Conservation (phyloP, 1,140 invertebrate genomes). For the Asobara japonica region DNA sequence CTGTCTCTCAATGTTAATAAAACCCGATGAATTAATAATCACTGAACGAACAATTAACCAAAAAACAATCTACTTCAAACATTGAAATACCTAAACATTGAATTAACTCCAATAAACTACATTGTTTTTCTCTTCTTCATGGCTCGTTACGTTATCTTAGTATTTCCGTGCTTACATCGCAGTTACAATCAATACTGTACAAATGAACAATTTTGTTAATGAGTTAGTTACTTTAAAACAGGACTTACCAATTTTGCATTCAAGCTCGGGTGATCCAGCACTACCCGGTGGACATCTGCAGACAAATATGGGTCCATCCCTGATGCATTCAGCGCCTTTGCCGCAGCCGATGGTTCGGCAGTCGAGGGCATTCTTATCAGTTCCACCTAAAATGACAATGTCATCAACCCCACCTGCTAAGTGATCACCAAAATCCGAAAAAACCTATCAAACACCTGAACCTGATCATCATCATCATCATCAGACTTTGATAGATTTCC, state of each 20-base stretch:
- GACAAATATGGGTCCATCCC: slow-evolving; percentile 80
- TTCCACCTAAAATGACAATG: slow-evolving; percentile 68
- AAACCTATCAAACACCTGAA: slow-evolving; percentile 9
- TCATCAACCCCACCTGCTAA: not conserved
- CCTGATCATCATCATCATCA: too few species aligned
- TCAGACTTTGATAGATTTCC: too few species aligned
- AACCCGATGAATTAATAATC: slow-evolving; percentile 55
- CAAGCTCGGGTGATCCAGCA: slow-evolving; percentile 77
- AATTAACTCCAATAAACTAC: not conserved
- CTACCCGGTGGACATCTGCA: slow-evolving; percentile 83
- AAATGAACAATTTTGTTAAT: slow-evolving; percentile 38
- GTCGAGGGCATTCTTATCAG: slow-evolving; percentile 74
- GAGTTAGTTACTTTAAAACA: slow-evolving; percentile 42
- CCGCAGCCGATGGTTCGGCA: slow-evolving; percentile 86
- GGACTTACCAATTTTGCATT: slow-evolving; percentile 80
- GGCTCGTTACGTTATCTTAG: too few species aligned
- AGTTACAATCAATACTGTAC: slow-evolving; percentile 1
- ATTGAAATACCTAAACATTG: not conserved
- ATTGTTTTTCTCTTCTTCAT: not conserved
- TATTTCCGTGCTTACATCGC: not conserved
- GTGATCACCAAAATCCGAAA: not conserved
- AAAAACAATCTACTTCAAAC: slow-evolving; percentile 2
- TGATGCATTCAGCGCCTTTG: slow-evolving; percentile 81
- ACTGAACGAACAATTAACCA: slow-evolving; percentile 3
- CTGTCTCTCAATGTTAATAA: slow-evolving; percentile 66